Percentiles rank a stretch among this genome's conserved stretches.
Conservation (phyloP, 2,113 vertebrate species). For the Oncorhynchus nerka region DNA sequence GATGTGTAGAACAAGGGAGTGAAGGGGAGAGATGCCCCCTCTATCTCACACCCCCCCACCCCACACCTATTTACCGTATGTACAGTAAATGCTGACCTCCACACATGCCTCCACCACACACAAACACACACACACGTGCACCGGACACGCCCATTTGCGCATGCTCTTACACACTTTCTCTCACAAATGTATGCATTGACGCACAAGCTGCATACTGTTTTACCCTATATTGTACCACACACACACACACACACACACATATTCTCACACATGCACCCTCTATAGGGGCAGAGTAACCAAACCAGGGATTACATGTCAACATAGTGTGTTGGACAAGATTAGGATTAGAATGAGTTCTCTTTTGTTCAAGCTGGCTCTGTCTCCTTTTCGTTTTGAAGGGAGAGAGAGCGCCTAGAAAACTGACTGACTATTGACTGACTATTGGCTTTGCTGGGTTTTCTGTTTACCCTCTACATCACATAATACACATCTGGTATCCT, state of each 20-base stretch:
- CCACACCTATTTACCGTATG: constrained; percentile 20
- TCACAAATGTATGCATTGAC: constrained; percentile 33
- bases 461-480: not conserved
- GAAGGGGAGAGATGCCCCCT: constrained; percentile 30
- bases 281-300: constrained; percentile 26
- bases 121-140: constrained; percentile 54
- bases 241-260: constrained; percentile 22
- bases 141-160: not conserved
- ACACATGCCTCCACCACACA: constrained; percentile 41
- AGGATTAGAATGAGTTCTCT: constrained; percentile 15
- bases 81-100: constrained; percentile 31
- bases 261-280: constrained; percentile 4
- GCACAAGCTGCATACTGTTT: not conserved
- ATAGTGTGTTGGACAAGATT: constrained; percentile 25
- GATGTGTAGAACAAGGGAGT: constrained; percentile 47
- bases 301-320: constrained; percentile 44
- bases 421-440: not conserved
- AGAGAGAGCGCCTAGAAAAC: not conserved
- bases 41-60: constrained; percentile 42
- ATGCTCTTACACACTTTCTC: constrained; percentile 15
- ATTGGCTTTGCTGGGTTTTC: not conserved
- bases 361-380: not conserved
- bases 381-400: constrained; percentile 1
- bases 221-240: constrained; percentile 25
- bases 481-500: constrained; percentile 1